Conservation (phyloP, 2,113 vertebrate species). For the Okapia johnstoni region DNA sequence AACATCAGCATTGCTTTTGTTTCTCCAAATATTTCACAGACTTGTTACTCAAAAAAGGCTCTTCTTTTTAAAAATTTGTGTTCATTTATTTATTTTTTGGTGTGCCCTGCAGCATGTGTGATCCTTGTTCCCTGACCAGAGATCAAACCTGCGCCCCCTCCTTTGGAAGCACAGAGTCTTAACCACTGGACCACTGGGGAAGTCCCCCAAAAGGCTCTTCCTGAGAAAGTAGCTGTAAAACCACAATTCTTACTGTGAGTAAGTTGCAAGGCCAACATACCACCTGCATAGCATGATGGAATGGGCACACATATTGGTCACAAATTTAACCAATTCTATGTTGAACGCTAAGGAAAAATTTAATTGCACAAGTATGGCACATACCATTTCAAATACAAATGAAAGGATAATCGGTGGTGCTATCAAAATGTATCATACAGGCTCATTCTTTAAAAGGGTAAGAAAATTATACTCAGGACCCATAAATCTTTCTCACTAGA, state of each 20-base stretch:
- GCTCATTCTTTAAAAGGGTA: neutral
- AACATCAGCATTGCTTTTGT: neutral
- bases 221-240: neutral
- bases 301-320: neutral
- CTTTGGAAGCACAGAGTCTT: neutral
- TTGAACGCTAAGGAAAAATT: constrained; percentile 32
- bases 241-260: neutral
- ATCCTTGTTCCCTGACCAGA: neutral
- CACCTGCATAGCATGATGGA: neutral
- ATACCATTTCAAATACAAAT: constrained; percentile 23
- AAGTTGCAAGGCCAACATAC: neutral
- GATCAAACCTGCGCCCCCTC: neutral
- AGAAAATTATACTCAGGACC: neutral
- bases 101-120: neutral
- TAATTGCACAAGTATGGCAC: constrained; percentile 32
- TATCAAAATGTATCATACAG: constrained; percentile 19
- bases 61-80: neutral
- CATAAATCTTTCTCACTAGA: neutral
- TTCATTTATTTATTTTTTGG: neutral
- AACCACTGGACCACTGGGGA: neutral
- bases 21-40: neutral
- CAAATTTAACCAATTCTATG: neutral
- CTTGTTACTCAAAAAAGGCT: neutral
- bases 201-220: neutral
- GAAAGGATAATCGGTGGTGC: neutral